Evolutionary conservation across 2,888 invertebrate genomes (phyloP).

Genomic region (Hylaea fasciaria): DNA sequence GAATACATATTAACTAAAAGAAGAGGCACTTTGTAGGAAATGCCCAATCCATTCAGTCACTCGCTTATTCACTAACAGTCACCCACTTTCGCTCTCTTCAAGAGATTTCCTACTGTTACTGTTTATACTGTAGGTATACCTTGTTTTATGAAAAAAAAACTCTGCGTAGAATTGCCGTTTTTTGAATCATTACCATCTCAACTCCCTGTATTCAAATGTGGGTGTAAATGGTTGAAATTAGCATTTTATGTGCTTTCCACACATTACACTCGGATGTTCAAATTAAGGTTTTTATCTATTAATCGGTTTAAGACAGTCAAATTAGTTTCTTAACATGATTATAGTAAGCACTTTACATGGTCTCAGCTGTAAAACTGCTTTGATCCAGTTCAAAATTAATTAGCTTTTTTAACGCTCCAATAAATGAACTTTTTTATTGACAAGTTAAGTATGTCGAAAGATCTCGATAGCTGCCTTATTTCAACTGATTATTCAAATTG

Average conservation of each 20-base stretch:
- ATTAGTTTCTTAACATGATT: constrained; percentile 47
- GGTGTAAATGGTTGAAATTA: constrained; percentile 55
- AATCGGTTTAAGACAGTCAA: constrained; percentile 30
- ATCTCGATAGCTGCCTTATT: not conserved
- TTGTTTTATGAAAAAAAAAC: constrained; percentile 76
- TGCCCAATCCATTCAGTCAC: too few relatives aligned
- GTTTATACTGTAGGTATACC: constrained; percentile 31
- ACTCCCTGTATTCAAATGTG: constrained; percentile 45
- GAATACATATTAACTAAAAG: too few relatives aligned
- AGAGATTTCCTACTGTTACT: constrained; percentile 13
- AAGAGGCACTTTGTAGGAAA: too few relatives aligned
- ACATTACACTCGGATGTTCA: constrained; percentile 15
- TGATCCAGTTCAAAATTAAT: constrained; percentile 46
- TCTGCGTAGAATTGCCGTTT: constrained; percentile 72
- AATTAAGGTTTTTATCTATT: constrained; percentile 26
- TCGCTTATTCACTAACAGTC: too few relatives aligned
- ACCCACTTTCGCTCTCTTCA: not conserved
- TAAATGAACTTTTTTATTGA: constrained; percentile 33
- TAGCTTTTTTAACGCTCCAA: constrained; percentile 39
- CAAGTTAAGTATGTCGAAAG: constrained; percentile 18
- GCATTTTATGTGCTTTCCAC: constrained; percentile 45
- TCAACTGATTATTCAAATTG: constrained; percentile 17
- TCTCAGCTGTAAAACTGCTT: constrained; percentile 48
- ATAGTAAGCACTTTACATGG: constrained; percentile 47
- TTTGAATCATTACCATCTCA: constrained; percentile 67